Conservation (phyloP, 2,888 invertebrate genomes). For the Petrophora chlorosata region DNA sequence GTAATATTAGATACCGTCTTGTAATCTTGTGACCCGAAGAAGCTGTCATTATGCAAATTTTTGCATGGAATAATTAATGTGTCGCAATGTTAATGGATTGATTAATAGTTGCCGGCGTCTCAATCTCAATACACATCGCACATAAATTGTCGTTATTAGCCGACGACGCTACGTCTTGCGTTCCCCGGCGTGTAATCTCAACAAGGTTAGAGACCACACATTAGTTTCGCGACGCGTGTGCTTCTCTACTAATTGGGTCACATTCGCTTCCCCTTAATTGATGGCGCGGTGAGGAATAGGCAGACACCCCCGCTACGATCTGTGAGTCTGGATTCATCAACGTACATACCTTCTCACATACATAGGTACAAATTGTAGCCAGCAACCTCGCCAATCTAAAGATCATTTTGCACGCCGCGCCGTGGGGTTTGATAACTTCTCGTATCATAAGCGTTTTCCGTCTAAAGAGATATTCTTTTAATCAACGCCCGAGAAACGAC, state of each 20-base stretch:
- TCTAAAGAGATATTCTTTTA: too few relatives aligned
- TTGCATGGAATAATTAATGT: conserved; percentile 22
- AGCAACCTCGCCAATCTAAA: too few relatives aligned
- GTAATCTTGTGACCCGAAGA: too few relatives aligned
- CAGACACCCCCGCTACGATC: conserved; percentile 7
- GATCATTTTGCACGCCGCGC: too few relatives aligned
- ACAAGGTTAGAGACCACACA: conserved; percentile 62
- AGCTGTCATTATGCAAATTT: conserved; percentile 24
- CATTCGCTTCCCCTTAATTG: conserved; percentile 63
- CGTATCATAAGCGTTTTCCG: too few relatives aligned
- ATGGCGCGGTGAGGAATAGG: conserved; percentile 60
- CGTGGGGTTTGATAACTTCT: too few relatives aligned
- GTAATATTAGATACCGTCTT: too few relatives aligned
- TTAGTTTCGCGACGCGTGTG: conserved; percentile 66
- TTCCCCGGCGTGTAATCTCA: conserved; percentile 63
- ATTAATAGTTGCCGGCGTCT: conserved; percentile 14
- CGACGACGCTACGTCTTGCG: conserved; percentile 38
- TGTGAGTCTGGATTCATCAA: not conserved
- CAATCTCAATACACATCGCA: conserved; percentile 24
- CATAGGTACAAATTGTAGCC: too few relatives aligned
- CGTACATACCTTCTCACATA: too few relatives aligned
- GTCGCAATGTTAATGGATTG: conserved; percentile 25
- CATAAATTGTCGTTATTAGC: conserved; percentile 28
- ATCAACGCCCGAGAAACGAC: too few relatives aligned
- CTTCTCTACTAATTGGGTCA: conserved; percentile 73